Evolutionary conservation across 2,888 invertebrate genomes (phyloP).

Genomic region (Parnassius orleans): DNA sequence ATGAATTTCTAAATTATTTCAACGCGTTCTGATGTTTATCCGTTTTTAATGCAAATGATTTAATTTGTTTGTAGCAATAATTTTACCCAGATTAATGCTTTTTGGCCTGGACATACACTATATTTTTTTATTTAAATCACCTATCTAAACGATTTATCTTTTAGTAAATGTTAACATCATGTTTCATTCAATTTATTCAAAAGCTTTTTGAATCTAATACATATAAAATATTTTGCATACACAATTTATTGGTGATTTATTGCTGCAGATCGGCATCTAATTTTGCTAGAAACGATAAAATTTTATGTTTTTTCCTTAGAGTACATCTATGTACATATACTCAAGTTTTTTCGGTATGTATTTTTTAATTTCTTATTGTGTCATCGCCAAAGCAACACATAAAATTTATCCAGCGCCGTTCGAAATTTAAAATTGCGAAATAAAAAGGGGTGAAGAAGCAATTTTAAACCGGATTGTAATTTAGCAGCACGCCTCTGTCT

Average conservation of each 20-base stretch:
- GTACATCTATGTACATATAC: too few relatives aligned
- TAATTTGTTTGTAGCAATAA: background rate
- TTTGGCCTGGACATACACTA: background rate
- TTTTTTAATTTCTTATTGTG: too few relatives aligned
- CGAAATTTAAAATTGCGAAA: slow-evolving; percentile 1
- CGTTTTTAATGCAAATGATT: slow-evolving; percentile 31
- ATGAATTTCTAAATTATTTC: slow-evolving; percentile 17
- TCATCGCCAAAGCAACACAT: too few relatives aligned
- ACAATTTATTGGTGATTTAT: too few relatives aligned
- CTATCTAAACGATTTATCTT: background rate
- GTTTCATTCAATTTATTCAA: slow-evolving; percentile 1
- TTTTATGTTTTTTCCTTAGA: too few relatives aligned
- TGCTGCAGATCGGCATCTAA: too few relatives aligned
- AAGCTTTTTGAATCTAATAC: too few relatives aligned
- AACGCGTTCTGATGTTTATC: slow-evolving; percentile 32
- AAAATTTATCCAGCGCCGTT: background rate
- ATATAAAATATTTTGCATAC: too few relatives aligned
- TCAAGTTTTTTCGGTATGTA: too few relatives aligned
- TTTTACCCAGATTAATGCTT: slow-evolving; percentile 7
- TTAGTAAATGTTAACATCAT: background rate
- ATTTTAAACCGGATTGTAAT: slow-evolving; percentile 45
- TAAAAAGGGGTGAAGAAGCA: slow-evolving; percentile 30
- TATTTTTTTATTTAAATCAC: background rate
- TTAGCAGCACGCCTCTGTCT: slow-evolving; percentile 40
- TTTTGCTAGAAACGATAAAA: too few relatives aligned